A percentile compares a stretch with the other conserved stretches of the same genome.
phyloP scores from a whole-genome alignment of 1,140 invertebrate genomes.

The Musca domestica region DNA sequence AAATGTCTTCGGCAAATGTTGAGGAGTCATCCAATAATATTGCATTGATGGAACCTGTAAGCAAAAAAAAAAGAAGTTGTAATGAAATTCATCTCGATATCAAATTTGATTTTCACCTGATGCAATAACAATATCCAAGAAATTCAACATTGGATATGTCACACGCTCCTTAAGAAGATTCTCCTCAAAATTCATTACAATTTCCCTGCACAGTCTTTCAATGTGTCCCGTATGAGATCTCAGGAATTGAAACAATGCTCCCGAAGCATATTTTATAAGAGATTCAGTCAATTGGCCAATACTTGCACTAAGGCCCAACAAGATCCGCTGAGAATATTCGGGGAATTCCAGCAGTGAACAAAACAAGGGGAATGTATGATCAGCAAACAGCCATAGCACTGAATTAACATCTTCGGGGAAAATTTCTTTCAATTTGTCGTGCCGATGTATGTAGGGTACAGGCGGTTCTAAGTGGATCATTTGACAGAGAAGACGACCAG shows the following conservation, averaged over 20 bases:
- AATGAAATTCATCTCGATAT: too few relatives aligned
- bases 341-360: constrained; percentile 70
- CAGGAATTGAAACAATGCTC: constrained; percentile 69
- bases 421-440: constrained; percentile 66
- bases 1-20: constrained; percentile 67
- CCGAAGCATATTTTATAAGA: constrained; percentile 77
- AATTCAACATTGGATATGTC: constrained; percentile 76
- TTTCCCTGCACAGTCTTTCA: constrained; percentile 62
- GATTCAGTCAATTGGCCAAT: constrained; percentile 88
- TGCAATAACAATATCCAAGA: constrained; percentile 76
- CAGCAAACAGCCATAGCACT: constrained; percentile 61
- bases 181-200: constrained; percentile 70
- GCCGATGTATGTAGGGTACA: constrained; percentile 73
- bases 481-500: constrained; percentile 74
- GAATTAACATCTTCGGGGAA: constrained; percentile 62
- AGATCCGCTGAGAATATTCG: constrained; percentile 69
- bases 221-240: constrained; percentile 60
- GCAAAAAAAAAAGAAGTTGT: too few relatives aligned
- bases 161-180: constrained; percentile 77
- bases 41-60: constrained; percentile 58
- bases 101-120: too few relatives aligned
- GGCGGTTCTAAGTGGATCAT: constrained; percentile 72
- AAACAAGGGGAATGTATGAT: constrained; percentile 81
- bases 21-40: constrained; percentile 65
- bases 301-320: constrained; percentile 80